phyloP scores from a whole-genome alignment of 1,140 invertebrate species.

The Choristoneura fumiferana region DNA sequence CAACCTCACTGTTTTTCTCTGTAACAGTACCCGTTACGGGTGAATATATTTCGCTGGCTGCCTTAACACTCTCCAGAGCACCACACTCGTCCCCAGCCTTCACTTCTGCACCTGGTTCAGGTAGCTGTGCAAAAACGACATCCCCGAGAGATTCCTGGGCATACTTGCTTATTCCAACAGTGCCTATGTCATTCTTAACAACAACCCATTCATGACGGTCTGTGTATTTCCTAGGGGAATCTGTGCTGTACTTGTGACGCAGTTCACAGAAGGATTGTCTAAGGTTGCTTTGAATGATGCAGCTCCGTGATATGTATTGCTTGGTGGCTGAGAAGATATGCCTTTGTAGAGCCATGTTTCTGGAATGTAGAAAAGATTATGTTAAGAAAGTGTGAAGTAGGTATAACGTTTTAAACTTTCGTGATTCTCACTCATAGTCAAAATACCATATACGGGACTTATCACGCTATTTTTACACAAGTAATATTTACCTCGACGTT shows the following conservation, averaged over 20 bases:
- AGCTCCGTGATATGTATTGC: conserved; percentile 39
- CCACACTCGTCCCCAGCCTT: conserved; percentile 91
- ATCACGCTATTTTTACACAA: no score
- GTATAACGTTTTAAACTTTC: no score
- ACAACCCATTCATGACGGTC: conserved; percentile 96
- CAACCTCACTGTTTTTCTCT: conserved; percentile 90
- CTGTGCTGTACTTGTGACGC: conserved; percentile 50
- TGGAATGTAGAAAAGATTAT: neutral
- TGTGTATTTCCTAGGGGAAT: conserved; percentile 79
- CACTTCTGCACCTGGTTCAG: conserved; percentile 85
- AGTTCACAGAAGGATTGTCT: conserved; percentile 54
- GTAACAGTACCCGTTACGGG: conserved; percentile 93
- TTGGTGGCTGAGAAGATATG: conserved; percentile 45
- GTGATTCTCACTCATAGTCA: no score
- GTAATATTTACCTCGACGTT: no score
- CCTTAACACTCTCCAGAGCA: conserved; percentile 98
- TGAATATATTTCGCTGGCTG: conserved; percentile 96
- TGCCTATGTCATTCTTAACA: conserved; percentile 88
- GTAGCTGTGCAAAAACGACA: conserved; percentile 95
- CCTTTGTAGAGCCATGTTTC: conserved; percentile 53
- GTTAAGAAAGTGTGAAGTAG: no score
- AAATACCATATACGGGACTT: no score
- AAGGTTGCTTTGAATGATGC: conserved; percentile 35
- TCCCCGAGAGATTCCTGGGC: conserved; percentile 96
- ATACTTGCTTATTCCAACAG: conserved; percentile 94